A percentile compares a stretch with the other conserved stretches of the same genome.
Evolutionary conservation across 2,888 invertebrate genomes (phyloP).

Genomic region (Drosophila colorata): DNA sequence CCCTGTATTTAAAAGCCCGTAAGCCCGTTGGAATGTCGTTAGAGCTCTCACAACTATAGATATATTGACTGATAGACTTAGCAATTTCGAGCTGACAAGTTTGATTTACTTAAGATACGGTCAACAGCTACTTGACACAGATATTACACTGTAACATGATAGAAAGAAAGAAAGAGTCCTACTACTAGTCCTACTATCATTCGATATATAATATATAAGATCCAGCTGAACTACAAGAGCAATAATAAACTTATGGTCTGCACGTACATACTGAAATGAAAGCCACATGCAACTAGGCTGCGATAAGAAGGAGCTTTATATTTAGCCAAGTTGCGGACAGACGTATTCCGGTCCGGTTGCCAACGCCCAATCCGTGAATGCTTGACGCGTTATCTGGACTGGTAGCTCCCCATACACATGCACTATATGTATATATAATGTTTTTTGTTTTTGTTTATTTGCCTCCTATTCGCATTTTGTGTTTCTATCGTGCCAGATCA

Average conservation of each 20-base stretch:
- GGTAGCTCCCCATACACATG: slow-evolving; percentile 3
- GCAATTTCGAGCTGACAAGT: not conserved
- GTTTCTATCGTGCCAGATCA: slow-evolving; percentile 19
- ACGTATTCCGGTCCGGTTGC: slow-evolving; percentile 18
- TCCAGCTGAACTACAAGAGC: slow-evolving; percentile 5
- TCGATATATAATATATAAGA: not conserved
- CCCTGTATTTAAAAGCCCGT: too few species aligned
- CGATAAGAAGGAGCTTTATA: slow-evolving; percentile 13
- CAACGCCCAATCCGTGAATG: slow-evolving; percentile 22
- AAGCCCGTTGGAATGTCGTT: too few species aligned
- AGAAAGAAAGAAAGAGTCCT: too few species aligned
- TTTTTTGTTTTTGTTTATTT: slow-evolving; percentile 21
- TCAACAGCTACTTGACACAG: slow-evolving; percentile 9
- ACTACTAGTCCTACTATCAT: too few species aligned
- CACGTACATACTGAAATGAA: slow-evolving; percentile 1
- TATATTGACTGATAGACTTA: too few species aligned
- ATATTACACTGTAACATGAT: not conserved
- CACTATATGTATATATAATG: slow-evolving; percentile 5
- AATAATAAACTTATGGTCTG: not conserved
- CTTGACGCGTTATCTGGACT: slow-evolving; percentile 43
- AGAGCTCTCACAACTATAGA: too few species aligned
- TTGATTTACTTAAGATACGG: not conserved
- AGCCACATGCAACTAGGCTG: not conserved
- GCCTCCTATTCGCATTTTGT: slow-evolving; percentile 29
- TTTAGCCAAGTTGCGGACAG: not conserved